These are phyloP conservation scores for Falco columbarius DNA, from an alignment of 2,797 vertebrate genomes.

Conservation along the genomic window DNA sequence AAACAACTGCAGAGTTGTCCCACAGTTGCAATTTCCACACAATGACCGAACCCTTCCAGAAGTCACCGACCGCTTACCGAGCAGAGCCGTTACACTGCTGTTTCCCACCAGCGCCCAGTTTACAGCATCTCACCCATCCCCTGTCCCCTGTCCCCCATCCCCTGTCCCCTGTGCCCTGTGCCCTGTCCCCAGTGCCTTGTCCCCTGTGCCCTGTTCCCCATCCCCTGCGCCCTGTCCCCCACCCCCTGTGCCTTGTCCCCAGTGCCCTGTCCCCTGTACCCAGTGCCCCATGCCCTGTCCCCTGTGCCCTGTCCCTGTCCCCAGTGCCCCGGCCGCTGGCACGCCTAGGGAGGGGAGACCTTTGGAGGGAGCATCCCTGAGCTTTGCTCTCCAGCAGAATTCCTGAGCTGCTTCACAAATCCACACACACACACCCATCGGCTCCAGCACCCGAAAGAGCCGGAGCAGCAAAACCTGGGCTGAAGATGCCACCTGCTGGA, in stretches of 20 bases:
- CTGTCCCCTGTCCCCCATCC: too few species aligned
- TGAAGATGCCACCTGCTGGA: slow-evolving; percentile 51
- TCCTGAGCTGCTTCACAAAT: not conserved
- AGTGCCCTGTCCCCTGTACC: too few species aligned
- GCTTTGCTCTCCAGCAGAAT: not conserved
- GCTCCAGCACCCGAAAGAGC: not conserved
- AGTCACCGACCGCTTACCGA: fast-evolving
- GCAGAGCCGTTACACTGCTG: too few species aligned
- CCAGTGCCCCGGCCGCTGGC: too few species aligned
- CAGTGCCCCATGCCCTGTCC: too few species aligned
- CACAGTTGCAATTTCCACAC: not conserved
- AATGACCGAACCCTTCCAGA: not conserved
- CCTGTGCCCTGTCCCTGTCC: too few species aligned
- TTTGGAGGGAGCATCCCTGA: not conserved
- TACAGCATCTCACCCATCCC: fast-evolving
- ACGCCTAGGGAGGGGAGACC: not conserved
- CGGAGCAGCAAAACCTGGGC: not conserved
- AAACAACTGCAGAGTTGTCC: not conserved
- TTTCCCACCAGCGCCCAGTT: not conserved
- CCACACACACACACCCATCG: not conserved
- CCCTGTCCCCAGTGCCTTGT: too few species aligned
- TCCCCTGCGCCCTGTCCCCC: too few species aligned
- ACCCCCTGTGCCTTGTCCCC: too few species aligned
- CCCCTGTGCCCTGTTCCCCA: too few species aligned
- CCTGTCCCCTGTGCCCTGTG: too few species aligned